phyloP scores from a whole-genome alignment of 2,888 invertebrate genomes.

The Uropetala carovei region DNA sequence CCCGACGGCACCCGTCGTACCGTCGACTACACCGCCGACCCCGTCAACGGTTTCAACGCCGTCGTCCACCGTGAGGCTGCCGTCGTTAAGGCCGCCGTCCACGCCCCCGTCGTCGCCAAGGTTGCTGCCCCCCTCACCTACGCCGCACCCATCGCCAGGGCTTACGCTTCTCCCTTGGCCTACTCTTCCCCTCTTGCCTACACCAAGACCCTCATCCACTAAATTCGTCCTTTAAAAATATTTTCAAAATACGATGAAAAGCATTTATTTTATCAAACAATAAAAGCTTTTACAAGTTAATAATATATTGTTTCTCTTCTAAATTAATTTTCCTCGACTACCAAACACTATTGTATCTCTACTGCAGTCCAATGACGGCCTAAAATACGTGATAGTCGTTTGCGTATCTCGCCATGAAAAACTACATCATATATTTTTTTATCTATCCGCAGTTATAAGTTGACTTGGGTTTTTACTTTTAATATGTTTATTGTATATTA shows the following conservation, averaged over 20 bases:
- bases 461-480: too few relatives aligned
- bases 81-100: constrained; percentile 65
- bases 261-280: constrained; percentile 9
- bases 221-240: not conserved
- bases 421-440: too few relatives aligned
- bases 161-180: constrained; percentile 68
- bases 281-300: too few relatives aligned
- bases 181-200: constrained; percentile 44
- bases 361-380: too few relatives aligned
- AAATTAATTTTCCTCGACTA: too few relatives aligned
- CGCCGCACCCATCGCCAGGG: not conserved
- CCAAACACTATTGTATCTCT: too few relatives aligned
- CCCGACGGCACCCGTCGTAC: constrained; percentile 72
- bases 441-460: too few relatives aligned
- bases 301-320: too few relatives aligned
- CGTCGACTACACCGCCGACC: constrained; percentile 73
- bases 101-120: not conserved
- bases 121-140: constrained; percentile 25
- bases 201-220: constrained; percentile 56
- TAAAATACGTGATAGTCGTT: too few relatives aligned
- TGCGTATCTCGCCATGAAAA: too few relatives aligned
- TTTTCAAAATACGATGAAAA: not conserved
- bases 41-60: constrained; percentile 73
- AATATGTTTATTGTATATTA: too few relatives aligned
- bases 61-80: constrained; percentile 71